Evolutionary conservation across 1,140 invertebrate genomes (phyloP).

Genomic region (Pachyrhynchus sulphureomaculatus): DNA sequence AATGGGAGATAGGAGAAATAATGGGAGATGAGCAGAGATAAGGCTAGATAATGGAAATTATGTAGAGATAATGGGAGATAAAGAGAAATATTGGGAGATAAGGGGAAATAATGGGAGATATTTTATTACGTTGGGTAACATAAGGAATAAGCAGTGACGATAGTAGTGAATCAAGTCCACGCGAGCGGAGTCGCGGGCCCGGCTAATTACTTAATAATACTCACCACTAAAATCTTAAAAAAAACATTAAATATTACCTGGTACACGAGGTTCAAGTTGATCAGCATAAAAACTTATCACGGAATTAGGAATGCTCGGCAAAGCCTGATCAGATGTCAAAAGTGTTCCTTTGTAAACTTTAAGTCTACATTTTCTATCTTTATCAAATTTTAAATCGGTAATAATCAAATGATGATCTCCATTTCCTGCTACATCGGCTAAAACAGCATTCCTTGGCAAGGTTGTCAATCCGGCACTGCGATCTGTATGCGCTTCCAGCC

Average conservation of each 20-base stretch:
- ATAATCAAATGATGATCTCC: slow-evolving; percentile 77
- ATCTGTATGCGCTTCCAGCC: slow-evolving; percentile 78
- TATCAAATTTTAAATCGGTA: slow-evolving; percentile 59
- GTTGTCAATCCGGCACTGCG: slow-evolving; percentile 70
- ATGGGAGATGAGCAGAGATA: too few relatives aligned
- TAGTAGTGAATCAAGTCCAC: too few relatives aligned
- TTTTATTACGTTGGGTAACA: too few relatives aligned
- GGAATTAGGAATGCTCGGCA: slow-evolving; percentile 81
- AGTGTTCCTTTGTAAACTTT: slow-evolving; percentile 76
- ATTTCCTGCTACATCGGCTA: slow-evolving; percentile 79
- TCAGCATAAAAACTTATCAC: slow-evolving; percentile 86
- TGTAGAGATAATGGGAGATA: too few relatives aligned
- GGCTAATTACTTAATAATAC: too few relatives aligned
- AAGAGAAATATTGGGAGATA: too few relatives aligned
- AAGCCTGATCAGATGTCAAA: slow-evolving; percentile 75
- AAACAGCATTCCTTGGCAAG: slow-evolving; percentile 68
- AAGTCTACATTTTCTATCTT: slow-evolving; percentile 46
- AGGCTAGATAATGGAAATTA: too few relatives aligned
- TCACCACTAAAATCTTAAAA: too few relatives aligned
- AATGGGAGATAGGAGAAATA: too few relatives aligned
- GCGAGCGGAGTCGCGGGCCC: too few relatives aligned
- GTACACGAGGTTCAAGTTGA: slow-evolving; percentile 70
- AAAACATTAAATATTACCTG: slow-evolving; percentile 55
- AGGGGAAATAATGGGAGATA: too few relatives aligned
- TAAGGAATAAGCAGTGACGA: too few relatives aligned